Conservation (phyloP, 2,888 invertebrate genomes). For the Cerastis rubricosa region DNA sequence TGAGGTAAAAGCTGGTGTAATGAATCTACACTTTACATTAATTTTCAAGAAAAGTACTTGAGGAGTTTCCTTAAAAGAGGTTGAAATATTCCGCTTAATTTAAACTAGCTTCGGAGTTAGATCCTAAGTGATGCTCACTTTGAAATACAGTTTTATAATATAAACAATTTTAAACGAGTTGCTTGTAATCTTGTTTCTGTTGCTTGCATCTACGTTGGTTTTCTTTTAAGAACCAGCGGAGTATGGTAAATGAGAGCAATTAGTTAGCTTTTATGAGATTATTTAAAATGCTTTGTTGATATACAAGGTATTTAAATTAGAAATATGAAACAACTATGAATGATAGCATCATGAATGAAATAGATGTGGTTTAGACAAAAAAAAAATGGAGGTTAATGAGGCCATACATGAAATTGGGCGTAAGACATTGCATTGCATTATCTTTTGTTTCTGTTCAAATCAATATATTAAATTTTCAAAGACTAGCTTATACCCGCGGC, state of each 20-base stretch:
- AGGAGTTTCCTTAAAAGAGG: constrained; percentile 80
- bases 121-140: constrained; percentile 69
- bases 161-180: constrained; percentile 60
- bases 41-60: constrained; percentile 83
- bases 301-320: neutral
- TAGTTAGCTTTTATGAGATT: constrained; percentile 14
- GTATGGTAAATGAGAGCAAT: constrained; percentile 10
- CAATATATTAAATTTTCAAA: neutral
- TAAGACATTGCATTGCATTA: too few relatives aligned
- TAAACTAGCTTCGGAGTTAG: constrained; percentile 66
- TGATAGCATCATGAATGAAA: neutral
- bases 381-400: neutral
- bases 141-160: constrained; percentile 64
- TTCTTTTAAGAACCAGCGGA: constrained; percentile 13
- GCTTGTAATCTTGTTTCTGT: constrained; percentile 45
- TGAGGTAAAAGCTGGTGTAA: constrained; percentile 76
- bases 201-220: constrained; percentile 26
- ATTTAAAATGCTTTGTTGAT: neutral
- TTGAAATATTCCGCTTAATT: constrained; percentile 80
- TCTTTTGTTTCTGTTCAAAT: neutral
- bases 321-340: neutral
- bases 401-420: too few relatives aligned
- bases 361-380: neutral
- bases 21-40: constrained; percentile 79
- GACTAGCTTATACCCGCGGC: too few relatives aligned